phyloP scores from a whole-genome alignment of 2,797 vertebrate genomes.

The Gobionotothen gibberifrons region DNA sequence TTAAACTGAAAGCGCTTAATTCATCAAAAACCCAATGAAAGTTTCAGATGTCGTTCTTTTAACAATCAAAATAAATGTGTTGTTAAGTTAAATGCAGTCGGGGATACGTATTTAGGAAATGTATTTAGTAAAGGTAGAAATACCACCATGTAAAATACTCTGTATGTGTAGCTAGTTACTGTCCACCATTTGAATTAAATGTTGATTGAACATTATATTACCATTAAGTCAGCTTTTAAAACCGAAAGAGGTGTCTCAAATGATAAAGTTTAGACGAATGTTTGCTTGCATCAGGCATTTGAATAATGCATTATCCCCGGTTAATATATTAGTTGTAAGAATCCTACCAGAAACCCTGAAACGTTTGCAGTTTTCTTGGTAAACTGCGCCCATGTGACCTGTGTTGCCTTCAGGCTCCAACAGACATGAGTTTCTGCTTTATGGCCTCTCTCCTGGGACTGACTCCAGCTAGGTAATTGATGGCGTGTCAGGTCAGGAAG shows the following conservation, averaged over 20 bases:
- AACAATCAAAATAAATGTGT: not conserved
- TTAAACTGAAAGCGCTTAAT: not conserved
- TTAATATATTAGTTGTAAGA: not conserved
- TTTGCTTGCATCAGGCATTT: not conserved
- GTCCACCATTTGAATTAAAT: not conserved
- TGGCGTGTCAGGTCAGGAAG: constrained; percentile 22
- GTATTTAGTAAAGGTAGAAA: not conserved
- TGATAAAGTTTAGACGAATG: not conserved
- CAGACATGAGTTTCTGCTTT: not conserved
- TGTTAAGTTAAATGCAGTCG: not conserved
- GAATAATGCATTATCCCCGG: not conserved
- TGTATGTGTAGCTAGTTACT: not conserved
- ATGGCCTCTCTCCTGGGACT: constrained; percentile 1
- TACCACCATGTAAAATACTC: not conserved
- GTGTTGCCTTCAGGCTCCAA: not conserved
- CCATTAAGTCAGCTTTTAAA: too few relatives aligned
- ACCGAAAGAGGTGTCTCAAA: not conserved
- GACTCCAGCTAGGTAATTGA: constrained; percentile 32
- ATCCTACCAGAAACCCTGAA: not conserved
- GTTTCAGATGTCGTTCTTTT: not conserved
- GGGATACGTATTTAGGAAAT: not conserved
- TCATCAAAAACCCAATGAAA: constrained; percentile 3
- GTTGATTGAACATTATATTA: too few relatives aligned
- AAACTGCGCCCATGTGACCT: not conserved
- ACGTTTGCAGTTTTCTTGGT: not conserved